Conservation (phyloP, 2,888 invertebrate species). For the Lottia scabra region DNA sequence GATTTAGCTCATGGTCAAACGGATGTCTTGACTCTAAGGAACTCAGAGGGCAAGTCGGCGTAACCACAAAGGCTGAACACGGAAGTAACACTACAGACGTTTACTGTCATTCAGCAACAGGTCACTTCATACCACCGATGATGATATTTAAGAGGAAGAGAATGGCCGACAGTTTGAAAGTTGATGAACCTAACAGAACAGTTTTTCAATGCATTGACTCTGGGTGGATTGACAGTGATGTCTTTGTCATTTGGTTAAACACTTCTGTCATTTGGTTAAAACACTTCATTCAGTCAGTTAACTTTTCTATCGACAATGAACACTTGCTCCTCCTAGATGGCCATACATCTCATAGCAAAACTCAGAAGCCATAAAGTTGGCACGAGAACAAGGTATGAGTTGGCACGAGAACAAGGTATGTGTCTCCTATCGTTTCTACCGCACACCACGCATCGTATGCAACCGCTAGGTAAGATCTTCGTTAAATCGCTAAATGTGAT, state of each 20-base stretch:
- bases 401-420: too few species aligned
- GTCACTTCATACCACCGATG: conserved; percentile 25
- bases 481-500: neutral
- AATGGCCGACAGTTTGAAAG: neutral
- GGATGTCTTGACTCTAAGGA: conserved; percentile 19
- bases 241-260: too few species aligned
- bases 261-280: neutral
- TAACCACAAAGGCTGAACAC: conserved; percentile 26
- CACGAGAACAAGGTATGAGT: too few species aligned
- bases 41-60: conserved; percentile 29
- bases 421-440: neutral
- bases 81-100: conserved; percentile 13
- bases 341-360: neutral
- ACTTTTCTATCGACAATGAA: neutral
- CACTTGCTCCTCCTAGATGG: neutral
- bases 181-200: neutral
- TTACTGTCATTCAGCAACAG: conserved; percentile 8
- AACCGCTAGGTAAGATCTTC: neutral
- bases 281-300: neutral
- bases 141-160: conserved; percentile 25
- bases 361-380: neutral
- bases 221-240: neutral
- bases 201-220: neutral
- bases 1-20: too few species aligned
- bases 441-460: neutral